These are phyloP conservation scores for Aphidius colemani DNA, from an alignment of 2,888 invertebrate species.

Conservation along the genomic window DNA sequence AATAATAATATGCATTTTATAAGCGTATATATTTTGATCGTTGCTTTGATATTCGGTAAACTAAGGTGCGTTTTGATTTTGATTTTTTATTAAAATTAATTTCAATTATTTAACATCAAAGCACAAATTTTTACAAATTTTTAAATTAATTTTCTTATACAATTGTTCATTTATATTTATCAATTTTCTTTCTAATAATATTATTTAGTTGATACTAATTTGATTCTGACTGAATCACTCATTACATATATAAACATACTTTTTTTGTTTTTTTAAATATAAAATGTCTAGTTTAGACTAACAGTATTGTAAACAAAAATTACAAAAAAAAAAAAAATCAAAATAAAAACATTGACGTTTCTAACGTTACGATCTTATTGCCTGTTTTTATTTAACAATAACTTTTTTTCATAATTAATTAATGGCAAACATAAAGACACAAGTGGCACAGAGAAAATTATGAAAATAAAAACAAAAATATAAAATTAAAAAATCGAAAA, in stretches of 20 bases:
- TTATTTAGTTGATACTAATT: not conserved
- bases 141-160: slow-evolving; percentile 14
- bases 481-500: not conserved
- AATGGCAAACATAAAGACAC: slow-evolving; percentile 12
- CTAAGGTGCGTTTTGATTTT: slow-evolving; percentile 37
- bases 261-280: slow-evolving; percentile 8
- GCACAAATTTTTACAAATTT: slow-evolving; percentile 3
- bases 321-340: not conserved
- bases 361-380: slow-evolving; percentile 16
- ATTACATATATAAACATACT: slow-evolving; percentile 9
- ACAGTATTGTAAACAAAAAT: not conserved
- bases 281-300: slow-evolving; percentile 18
- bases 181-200: slow-evolving; percentile 23
- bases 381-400: slow-evolving; percentile 10
- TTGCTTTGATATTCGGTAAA: slow-evolving; percentile 58
- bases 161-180: slow-evolving; percentile 23
- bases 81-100: slow-evolving; percentile 9
- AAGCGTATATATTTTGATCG: slow-evolving; percentile 59
- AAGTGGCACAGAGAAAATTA: slow-evolving; percentile 1
- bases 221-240: slow-evolving; percentile 2
- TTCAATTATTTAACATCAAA: too few relatives aligned
- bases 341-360: slow-evolving; percentile 6
- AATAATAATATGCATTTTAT: slow-evolving; percentile 52
- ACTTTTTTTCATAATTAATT: not conserved
- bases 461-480: not conserved